A percentile compares a stretch with the other conserved stretches of the same genome.
These are phyloP conservation scores for Amphimallon solstitiale DNA, from an alignment of 2,888 invertebrate genomes.

Conservation along the genomic window DNA sequence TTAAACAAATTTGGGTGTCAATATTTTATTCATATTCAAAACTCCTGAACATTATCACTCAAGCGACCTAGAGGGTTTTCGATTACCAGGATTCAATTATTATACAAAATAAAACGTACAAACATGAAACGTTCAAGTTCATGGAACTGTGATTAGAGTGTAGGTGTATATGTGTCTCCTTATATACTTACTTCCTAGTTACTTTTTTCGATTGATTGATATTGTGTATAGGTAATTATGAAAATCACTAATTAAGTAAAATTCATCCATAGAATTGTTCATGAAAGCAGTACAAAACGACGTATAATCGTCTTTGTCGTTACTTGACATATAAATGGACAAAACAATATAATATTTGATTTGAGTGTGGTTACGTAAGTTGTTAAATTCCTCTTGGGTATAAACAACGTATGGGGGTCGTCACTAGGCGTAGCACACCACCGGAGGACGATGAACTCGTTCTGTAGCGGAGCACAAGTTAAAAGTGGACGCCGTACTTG, in stretches of 20 bases:
- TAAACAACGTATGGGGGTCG: constrained; percentile 55
- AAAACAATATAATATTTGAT: constrained; percentile 33
- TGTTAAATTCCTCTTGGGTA: constrained; percentile 56
- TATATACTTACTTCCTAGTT: no score
- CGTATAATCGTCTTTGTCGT: constrained; percentile 24
- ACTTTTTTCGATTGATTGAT: no score
- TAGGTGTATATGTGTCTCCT: no score
- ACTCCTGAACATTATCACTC: no score
- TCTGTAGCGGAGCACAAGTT: constrained; percentile 55
- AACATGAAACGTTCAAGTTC: no score
- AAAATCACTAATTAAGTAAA: background rate
- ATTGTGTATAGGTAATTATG: no score
- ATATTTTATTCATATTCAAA: no score
- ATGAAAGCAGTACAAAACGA: constrained; percentile 1
- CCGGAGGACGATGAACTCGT: constrained; percentile 59
- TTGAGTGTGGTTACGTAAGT: constrained; percentile 54
- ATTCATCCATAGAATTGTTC: background rate
- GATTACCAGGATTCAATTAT: no score
- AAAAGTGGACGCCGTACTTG: constrained; percentile 57
- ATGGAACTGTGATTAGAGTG: no score
- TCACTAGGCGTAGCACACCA: constrained; percentile 58
- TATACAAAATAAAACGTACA: no score
- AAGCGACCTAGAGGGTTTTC: no score
- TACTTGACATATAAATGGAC: constrained; percentile 15
- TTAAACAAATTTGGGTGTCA: no score